These are phyloP conservation scores for Chaetophractus vellerosus DNA, from an alignment of 2,797 vertebrate genomes.

Conservation along the genomic window DNA sequence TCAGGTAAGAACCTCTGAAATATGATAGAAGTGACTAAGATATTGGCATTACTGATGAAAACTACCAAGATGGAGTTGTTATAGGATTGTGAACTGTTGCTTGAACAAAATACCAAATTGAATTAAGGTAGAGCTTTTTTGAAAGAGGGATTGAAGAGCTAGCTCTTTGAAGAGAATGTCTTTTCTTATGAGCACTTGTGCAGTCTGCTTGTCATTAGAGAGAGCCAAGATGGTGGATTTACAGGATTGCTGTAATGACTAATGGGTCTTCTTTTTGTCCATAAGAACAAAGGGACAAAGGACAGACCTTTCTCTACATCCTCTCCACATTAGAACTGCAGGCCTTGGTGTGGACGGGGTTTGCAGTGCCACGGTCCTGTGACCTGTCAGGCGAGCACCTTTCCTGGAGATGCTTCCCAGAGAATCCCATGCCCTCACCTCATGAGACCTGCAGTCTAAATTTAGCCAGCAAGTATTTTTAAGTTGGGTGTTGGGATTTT, in stretches of 20 bases:
- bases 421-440: neutral
- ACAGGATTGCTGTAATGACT: neutral
- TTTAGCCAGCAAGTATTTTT: neutral
- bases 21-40: neutral
- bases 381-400: neutral
- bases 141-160: slow-evolving; percentile 7
- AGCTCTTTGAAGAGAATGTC: neutral
- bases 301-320: neutral
- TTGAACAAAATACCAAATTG: neutral
- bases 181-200: neutral
- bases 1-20: slow-evolving; percentile 13
- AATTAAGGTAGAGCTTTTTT: neutral
- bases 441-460: neutral
- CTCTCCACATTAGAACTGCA: neutral
- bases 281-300: neutral
- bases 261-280: neutral
- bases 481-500: neutral
- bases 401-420: neutral
- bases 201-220: neutral
- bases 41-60: slow-evolving; percentile 27
- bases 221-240: neutral
- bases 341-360: neutral
- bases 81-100: neutral
- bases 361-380: neutral
- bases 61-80: neutral